Base-by-base conservation (phyloP, 2,113 vertebrate genomes). In the Odontesthes bonariensis region DNA sequence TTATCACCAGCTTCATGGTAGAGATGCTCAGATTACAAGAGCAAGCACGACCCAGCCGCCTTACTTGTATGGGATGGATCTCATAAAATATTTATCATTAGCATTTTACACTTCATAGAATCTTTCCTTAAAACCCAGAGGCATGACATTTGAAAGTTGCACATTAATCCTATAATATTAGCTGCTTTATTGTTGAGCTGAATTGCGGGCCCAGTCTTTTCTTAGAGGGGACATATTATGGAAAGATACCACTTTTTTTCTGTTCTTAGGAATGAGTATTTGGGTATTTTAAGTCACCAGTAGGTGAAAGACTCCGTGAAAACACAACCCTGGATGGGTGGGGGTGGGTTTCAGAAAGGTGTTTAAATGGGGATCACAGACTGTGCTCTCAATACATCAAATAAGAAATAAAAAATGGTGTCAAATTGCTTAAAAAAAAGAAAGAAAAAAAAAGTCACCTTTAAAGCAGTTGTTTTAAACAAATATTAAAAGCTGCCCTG, bases 11-110 rank as follows among this genome's bases (percentile, higher is more conserved):
- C 44, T 62, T 69, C 54, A 46, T 40, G 63, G 14, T 16, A 19
- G 32, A 58, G 42, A 72, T 55, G 19, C 55, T 61, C 52, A 6
- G 49, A 72, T 27, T 49, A 52, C n/a, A 61, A 52, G 54, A 52
- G 32, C 4, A 6, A 71, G 33, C 42, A 46, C 23, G 65, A 52
- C 47, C 33, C 46, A 47, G 31, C 59, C 17, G 46, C 42, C 14
- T 46, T 20, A 56, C 42, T 73, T 13, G 14, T 64, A 10, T 63
- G 20, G 33, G 56, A 27, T 56, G 52, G 27, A 74, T 32, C 66
- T 55, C 62, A 49, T 72, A 20, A 70, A 69, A 63, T 42, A n/a
- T 56, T 73, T 27, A 54, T 35, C 59, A 46, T 66, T 12, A 74
- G 62, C 17, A 3, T 72, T 79, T 52, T 55, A 42, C 51, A 32